Base-by-base conservation (phyloP, 2,888 invertebrate species). In the Drosophila multiciliata region DNA sequence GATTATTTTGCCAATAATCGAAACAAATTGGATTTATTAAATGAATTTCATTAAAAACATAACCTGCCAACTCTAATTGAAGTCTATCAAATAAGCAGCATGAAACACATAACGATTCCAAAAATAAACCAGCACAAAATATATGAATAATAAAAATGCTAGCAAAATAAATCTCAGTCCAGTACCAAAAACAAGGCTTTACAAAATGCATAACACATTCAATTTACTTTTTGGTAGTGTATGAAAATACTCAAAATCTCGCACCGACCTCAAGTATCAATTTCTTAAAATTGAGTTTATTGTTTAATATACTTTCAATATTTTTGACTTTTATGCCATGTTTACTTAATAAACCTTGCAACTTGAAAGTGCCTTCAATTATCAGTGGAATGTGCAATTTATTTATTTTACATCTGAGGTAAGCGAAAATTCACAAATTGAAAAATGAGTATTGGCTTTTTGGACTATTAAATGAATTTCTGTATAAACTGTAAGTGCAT, bases 1-100 rank as follows among this genome's bases (percentile, higher is more conserved):
- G 87, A 87, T 87, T 88, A 87, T 88, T 88, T 88, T 83, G 83
- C 87, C 87, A 82, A 88, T 87, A 86, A 88, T 88, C 87, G 88
- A 87, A 86, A 83, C 76, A 85, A 87, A 87, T 87, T 87, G 88
- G 86, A 87, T 87, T 87, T 88, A 86, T 83, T 80, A 86, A 88
- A 83, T 87, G 82, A 87, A 88, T 87, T 87, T 81, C 80, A 86
- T 86, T 82, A 86, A 59, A 63, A 61, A 70, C 49, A 63, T 66
- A 71, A 87, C 77, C 73, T 82, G 75, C 59, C 83, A 80, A 57
- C 65, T 70, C 78, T 79, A 87, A 86, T 86, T 88, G 89, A 79
- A 82, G 87, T 74, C 75, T 78, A 80, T 88, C 78, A 78, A 84
- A 73, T 77, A 78, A 69, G 50, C 68, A 64, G 49, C 71, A 66